Conservation (phyloP, 2,797 vertebrate genomes). For the Diplodus puntazzo region DNA sequence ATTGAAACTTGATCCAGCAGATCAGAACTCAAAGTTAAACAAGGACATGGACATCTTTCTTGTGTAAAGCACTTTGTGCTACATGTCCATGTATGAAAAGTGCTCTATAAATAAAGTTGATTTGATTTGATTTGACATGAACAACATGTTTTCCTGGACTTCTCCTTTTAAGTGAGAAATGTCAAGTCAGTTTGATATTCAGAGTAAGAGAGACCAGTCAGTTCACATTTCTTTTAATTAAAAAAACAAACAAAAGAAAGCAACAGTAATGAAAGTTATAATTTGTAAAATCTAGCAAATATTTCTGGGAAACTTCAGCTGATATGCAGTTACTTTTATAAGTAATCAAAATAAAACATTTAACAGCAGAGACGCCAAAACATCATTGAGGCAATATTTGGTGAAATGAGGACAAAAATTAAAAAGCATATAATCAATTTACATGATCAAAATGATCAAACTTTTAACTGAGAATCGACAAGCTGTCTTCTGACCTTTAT, state of each 20-base stretch:
- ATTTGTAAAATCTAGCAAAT: background rate
- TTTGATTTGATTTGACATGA: too few species aligned
- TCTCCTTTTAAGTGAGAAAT: too few species aligned
- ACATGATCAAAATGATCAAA: background rate
- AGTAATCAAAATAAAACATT: background rate
- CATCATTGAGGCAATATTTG: background rate
- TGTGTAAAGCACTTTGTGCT: too few species aligned
- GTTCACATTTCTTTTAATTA: slow-evolving; percentile 1
- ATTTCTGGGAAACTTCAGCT: background rate
- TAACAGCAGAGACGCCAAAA: background rate
- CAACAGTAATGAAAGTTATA: background rate
- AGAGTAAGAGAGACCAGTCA: background rate
- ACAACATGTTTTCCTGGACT: too few species aligned
- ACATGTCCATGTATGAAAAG: too few species aligned
- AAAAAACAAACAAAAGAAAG: background rate
- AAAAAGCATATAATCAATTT: too few species aligned
- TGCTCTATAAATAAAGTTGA: too few species aligned
- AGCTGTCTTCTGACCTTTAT: background rate
- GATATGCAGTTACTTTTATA: background rate
- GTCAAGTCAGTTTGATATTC: background rate
- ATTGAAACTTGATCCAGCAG: too few species aligned
- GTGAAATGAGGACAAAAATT: too few species aligned
- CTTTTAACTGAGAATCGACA: too few species aligned
- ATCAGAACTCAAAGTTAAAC: too few species aligned
- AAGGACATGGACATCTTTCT: too few species aligned